A percentile compares a stretch with the other conserved stretches of the same genome.
Evolutionary conservation across 2,888 invertebrate genomes (phyloP).

Genomic region (Aplocera efformata): DNA sequence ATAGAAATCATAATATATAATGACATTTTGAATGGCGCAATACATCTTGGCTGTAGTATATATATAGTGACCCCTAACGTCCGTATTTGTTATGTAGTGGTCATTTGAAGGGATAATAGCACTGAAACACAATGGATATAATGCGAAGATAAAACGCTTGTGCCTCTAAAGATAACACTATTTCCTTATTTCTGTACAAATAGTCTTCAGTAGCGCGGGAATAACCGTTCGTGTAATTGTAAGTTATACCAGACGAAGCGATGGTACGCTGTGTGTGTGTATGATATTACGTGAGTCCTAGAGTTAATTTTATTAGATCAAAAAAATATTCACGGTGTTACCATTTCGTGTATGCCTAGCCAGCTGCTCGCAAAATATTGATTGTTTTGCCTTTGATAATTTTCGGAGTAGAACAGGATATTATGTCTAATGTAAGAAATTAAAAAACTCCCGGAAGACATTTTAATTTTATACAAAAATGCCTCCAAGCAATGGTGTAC

Average conservation of each 20-base stretch:
- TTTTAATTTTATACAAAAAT: no score
- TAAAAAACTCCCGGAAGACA: no score
- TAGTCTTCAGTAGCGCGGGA: conserved; percentile 8
- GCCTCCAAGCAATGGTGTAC: no score
- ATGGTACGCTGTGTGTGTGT: background rate
- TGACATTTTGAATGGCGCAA: conserved; percentile 5
- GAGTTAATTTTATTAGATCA: no score
- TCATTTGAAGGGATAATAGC: conserved; percentile 27
- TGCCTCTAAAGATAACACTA: conserved; percentile 15
- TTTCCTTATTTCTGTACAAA: conserved; percentile 16
- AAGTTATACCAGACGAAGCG: conserved; percentile 11
- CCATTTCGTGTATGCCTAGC: no score
- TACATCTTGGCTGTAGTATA: background rate
- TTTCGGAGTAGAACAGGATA: no score
- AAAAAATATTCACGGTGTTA: no score
- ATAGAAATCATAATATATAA: background rate
- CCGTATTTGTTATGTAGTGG: conserved; percentile 31
- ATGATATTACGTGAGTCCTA: background rate
- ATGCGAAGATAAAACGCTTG: conserved; percentile 21
- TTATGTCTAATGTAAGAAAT: no score
- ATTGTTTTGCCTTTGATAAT: no score
- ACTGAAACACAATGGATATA: conserved; percentile 23
- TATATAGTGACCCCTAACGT: conserved; percentile 27
- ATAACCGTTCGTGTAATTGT: conserved; percentile 19
- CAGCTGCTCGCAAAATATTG: no score